These are phyloP conservation scores for Herpetotheres cachinnans DNA, from an alignment of 2,113 vertebrate genomes.

Conservation along the genomic window DNA sequence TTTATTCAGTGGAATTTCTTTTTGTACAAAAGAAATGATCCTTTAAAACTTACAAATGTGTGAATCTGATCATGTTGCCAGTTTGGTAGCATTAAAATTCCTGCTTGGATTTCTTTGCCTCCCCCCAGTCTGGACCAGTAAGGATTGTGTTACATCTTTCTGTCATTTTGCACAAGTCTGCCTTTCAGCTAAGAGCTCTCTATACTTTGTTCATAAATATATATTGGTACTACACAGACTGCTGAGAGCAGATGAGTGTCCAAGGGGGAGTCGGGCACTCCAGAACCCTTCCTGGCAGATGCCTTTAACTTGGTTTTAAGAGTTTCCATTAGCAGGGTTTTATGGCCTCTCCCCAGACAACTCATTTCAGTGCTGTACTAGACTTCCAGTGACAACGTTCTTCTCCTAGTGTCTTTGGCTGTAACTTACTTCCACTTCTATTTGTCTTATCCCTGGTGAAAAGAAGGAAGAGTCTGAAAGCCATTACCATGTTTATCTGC, in stretches of 20 bases:
- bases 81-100: background rate
- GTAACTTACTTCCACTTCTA: background rate
- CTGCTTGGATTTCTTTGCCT: background rate
- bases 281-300: background rate
- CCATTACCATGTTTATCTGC: background rate
- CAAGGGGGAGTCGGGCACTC: background rate
- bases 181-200: background rate
- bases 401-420: background rate
- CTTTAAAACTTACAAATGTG: background rate
- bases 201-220: background rate
- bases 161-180: background rate
- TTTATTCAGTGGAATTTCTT: background rate
- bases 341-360: background rate
- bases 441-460: background rate
- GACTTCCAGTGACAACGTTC: background rate
- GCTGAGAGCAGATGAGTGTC: background rate
- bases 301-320: background rate
- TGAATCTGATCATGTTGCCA: background rate
- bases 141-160: background rate
- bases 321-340: background rate
- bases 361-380: background rate
- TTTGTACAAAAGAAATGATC: background rate
- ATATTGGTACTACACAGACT: background rate
- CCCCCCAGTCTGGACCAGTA: accelerated
- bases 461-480: background rate